These are phyloP conservation scores for Perizoma affinitatum DNA, from an alignment of 2,888 invertebrate genomes.

Conservation along the genomic window DNA sequence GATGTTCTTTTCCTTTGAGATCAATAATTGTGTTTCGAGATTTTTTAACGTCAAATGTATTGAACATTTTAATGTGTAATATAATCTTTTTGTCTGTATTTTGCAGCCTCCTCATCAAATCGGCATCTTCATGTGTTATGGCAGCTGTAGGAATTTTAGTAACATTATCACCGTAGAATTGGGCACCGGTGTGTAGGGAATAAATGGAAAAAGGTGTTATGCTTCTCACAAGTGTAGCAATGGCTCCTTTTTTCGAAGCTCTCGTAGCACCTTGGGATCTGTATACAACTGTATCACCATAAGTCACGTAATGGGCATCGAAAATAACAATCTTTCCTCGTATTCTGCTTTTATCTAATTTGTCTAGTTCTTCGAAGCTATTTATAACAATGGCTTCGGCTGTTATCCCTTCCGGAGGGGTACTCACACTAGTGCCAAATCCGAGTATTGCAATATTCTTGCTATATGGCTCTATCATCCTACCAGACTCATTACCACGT, in stretches of 20 bases:
- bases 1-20: slow-evolving; percentile 77
- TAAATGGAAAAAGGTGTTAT: slow-evolving; percentile 90
- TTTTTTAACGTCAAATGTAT: slow-evolving; percentile 76
- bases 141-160: slow-evolving; percentile 88
- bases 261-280: slow-evolving; percentile 85
- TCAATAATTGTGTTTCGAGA: slow-evolving; percentile 90
- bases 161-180: slow-evolving; percentile 83
- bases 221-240: slow-evolving; percentile 89
- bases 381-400: slow-evolving; percentile 88
- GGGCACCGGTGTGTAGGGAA: slow-evolving; percentile 89
- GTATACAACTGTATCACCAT: slow-evolving; percentile 87
- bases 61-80: slow-evolving; percentile 85
- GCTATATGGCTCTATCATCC: slow-evolving; percentile 83
- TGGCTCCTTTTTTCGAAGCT: slow-evolving; percentile 89
- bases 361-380: slow-evolving; percentile 86
- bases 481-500: slow-evolving; percentile 86
- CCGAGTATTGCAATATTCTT: slow-evolving; percentile 87
- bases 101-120: slow-evolving; percentile 86
- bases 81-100: slow-evolving; percentile 71
- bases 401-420: slow-evolving; percentile 86
- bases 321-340: slow-evolving; percentile 90
- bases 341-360: slow-evolving; percentile 73
- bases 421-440: slow-evolving; percentile 87
- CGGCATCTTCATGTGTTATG: slow-evolving; percentile 91
- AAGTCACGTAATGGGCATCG: slow-evolving; percentile 86